Evolutionary conservation across 2,797 vertebrate species (phyloP).

Genomic region (Aulostomus chinensis): DNA sequence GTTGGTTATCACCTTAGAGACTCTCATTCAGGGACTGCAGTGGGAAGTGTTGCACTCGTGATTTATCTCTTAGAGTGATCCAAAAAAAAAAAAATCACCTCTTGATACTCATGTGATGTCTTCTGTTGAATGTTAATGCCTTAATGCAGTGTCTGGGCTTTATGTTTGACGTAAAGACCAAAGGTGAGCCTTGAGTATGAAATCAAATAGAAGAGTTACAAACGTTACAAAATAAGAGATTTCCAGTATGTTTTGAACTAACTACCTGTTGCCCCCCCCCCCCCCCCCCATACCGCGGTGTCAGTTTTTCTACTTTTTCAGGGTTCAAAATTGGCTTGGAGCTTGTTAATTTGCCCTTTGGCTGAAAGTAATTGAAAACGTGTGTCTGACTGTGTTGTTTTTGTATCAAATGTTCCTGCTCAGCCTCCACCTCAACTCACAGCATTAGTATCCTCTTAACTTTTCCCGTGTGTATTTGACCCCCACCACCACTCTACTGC

Average conservation of each 20-base stretch:
- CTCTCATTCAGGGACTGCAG: conserved; percentile 8
- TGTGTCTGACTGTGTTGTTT: conserved; percentile 45
- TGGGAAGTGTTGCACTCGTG: conserved; percentile 13
- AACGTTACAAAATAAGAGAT: no score
- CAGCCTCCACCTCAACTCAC: conserved; percentile 3
- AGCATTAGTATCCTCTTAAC: conserved; percentile 21
- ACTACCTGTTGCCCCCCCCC: conserved; percentile 4
- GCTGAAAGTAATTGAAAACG: conserved; percentile 57
- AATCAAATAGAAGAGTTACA: no score
- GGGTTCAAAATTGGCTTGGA: conserved; percentile 37
- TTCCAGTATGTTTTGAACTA: no score
- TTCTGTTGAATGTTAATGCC: no score
- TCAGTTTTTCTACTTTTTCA: conserved; percentile 24
- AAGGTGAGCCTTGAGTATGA: no score
- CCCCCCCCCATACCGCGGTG: conserved; percentile 30
- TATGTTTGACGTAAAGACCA: no score
- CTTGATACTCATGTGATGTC: no score
- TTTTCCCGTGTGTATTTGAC: not conserved
- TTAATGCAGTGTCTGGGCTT: no score
- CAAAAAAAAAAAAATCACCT: no score
- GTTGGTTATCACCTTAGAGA: conserved; percentile 56
- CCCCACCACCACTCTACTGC: not conserved
- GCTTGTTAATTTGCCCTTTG: conserved; percentile 44
- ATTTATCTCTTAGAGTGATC: no score
- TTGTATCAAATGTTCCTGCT: conserved; percentile 38